Evolutionary conservation across 2,113 vertebrate genomes (phyloP), one percentile per base, ranked within the genome.

Genomic region (Microcebus ravelobensis): DNA sequence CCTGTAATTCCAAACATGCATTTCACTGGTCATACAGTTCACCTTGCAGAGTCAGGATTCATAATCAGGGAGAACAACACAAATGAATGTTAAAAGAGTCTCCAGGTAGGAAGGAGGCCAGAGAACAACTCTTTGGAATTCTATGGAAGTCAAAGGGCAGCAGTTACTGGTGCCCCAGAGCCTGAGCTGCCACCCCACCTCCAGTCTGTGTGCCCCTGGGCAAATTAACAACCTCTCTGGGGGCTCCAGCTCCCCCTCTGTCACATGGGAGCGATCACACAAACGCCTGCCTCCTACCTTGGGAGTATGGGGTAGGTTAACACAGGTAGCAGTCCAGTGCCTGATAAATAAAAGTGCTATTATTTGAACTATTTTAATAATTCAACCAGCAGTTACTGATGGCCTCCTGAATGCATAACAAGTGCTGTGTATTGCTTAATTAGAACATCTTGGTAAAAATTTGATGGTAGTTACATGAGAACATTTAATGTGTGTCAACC

Each of bases 251-350:
- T 34, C 70, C 18, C 13, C n/a, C 14, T 17, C 65, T 48, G 31
- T 15, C 42, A 55, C 39, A 34, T 0, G 4, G 48, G 14, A 79
- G 5, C 1, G 2, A 0, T 1, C 8, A 1, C 3, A 11, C 3
- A 25, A 0, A 17, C 0, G n/a, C 15, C 76, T 14, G 7, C 23
- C 45, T 15, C 71, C 29, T 1, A 6, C 6, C 71, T 7, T 6
- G 31, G 85, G 20, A 63, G 63, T 63, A 15, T 3, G 1, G 2
- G n/a, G 13, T 2, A 17, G 42, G 15, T 25, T 48, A 29, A 17
- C 70, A 2, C 20, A 15, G 0, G 13, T 1, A 23, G 11, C 3
- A 13, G 71, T 6, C 3, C 13, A 25, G 29, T 20, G 31, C 14
- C 48, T 4, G 7, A 15, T 29, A 20, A 39, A 25, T 21, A 52